Base-by-base conservation (phyloP, 2,113 vertebrate species). In the Arizona elegans region DNA sequence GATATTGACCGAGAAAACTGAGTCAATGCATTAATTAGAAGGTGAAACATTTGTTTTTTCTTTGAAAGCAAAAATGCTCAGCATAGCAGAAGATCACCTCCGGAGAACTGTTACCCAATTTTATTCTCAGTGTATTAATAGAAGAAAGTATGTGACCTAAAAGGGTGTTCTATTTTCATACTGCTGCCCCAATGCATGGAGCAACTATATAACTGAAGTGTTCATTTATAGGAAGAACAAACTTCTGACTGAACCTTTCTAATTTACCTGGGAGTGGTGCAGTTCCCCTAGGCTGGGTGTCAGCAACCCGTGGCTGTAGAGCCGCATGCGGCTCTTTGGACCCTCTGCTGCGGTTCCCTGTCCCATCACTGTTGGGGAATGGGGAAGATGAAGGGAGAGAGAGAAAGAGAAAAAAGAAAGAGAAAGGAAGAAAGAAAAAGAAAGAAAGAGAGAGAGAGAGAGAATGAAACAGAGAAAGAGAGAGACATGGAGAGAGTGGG, bases 1-100 rank as follows among this genome's bases (percentile, higher is more conserved):
- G 94, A 95, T 96, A 96, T 97, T 95, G 97, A 97, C 96, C 95
- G 93, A 54, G 96, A 3, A 96, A 95, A 92, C 93, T 88, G 87
- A 87, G 95, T 97, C 94, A 93, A 96, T 97, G 93, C 92, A 96
- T 96, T 96, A 96, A 97, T 97, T 97, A 97, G 96, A 96, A 97
- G 96, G 96, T 96, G 95, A 96, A 96, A 95, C 89, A 96, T 96
- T 96, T 96, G 93, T 94, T 96, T 96, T 95, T 90, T 87, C 86
- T 96, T 95, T 96, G 11, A 5, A 96, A 94, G 92, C 8, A 65
- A 96, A 93, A 90, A 93, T 95, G 94, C 92, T 96, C 94, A 94
- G 56, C 91, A 95, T 93, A 87, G 94, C 93, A 93, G 94, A 94
- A 94, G 94, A 96, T 95, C 94, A 86, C 92, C 33, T 90, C 89